Conservation (phyloP, 53 echinoderm and acorn worm species). For the Patiria pectinifera region DNA sequence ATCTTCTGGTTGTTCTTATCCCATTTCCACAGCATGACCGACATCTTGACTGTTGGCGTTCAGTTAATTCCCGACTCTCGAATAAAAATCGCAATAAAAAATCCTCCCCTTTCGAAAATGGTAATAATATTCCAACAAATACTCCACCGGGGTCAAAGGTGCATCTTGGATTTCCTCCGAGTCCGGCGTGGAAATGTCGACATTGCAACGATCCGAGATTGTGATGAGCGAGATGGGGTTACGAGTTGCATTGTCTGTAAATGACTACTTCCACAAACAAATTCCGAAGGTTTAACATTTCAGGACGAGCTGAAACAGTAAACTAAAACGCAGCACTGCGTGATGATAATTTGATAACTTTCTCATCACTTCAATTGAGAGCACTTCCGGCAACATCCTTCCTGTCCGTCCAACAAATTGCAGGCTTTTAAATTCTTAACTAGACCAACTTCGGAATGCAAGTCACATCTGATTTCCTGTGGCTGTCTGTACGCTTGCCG, state of each 20-base stretch:
- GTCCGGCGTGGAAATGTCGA: conserved; percentile 18
- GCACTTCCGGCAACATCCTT: not conserved
- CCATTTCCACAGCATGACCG: conserved; percentile 96
- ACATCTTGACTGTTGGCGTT: conserved; percentile 69
- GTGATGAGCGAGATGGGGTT: not conserved
- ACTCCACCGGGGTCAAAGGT: conserved; percentile 35
- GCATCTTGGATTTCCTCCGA: conserved; percentile 19
- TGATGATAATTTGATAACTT: not conserved
- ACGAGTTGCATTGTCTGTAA: conserved; percentile 20
- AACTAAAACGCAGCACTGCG: not conserved
- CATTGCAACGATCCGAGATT: not conserved
- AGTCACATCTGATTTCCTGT: conserved; percentile 45
- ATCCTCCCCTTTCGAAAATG: not conserved
- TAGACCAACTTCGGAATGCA: not conserved
- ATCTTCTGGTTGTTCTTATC: conserved; percentile 96
- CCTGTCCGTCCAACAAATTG: not conserved
- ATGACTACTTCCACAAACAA: not conserved
- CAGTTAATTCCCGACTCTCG: not conserved
- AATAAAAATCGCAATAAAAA: conserved; percentile 16
- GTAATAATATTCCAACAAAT: not conserved
- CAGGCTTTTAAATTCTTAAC: not conserved
- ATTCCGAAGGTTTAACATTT: not conserved
- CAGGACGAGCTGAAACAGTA: not conserved
- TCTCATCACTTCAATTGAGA: not conserved
- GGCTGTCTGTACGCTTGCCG: conserved; percentile 1